These are phyloP conservation scores for Drosophila prolongata DNA, from an alignment of 2,888 invertebrate genomes.

Conservation along the genomic window DNA sequence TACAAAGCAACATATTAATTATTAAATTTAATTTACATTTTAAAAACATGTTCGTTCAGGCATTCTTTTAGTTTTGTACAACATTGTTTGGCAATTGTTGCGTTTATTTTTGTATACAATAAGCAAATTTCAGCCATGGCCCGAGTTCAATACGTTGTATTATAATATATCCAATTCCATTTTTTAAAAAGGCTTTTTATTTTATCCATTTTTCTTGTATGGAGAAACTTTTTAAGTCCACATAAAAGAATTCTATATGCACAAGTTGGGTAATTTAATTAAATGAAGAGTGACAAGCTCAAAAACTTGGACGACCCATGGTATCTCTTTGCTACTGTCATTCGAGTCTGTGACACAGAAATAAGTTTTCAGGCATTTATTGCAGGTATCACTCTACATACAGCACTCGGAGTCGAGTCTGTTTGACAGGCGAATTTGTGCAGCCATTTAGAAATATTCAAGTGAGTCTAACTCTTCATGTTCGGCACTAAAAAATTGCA, in stretches of 20 bases:
- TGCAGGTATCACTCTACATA: constrained; percentile 51
- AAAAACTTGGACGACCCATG: constrained; percentile 24
- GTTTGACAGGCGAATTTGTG: constrained; percentile 68
- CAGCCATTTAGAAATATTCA: constrained; percentile 71
- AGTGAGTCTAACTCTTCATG: constrained; percentile 58
- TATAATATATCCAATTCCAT: not conserved
- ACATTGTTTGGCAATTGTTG: not conserved
- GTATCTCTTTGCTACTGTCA: constrained; percentile 18
- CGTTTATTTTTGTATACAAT: not conserved
- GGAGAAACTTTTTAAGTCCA: not conserved
- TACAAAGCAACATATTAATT: not conserved
- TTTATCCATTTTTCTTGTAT: not conserved
- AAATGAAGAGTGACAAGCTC: not conserved
- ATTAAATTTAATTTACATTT: not conserved
- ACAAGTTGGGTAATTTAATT: not conserved
- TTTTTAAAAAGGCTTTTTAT: not conserved
- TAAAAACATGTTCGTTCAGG: not conserved
- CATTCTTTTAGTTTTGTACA: not conserved
- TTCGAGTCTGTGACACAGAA: constrained; percentile 60
- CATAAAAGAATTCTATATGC: not conserved
- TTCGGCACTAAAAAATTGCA: constrained; percentile 55
- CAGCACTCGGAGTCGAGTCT: constrained; percentile 30
- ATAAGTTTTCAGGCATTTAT: constrained; percentile 66
- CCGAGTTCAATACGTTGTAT: not conserved
- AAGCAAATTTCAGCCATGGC: not conserved